Conservation (phyloP, 2,888 invertebrate species). For the Cerceris rybyensis region DNA sequence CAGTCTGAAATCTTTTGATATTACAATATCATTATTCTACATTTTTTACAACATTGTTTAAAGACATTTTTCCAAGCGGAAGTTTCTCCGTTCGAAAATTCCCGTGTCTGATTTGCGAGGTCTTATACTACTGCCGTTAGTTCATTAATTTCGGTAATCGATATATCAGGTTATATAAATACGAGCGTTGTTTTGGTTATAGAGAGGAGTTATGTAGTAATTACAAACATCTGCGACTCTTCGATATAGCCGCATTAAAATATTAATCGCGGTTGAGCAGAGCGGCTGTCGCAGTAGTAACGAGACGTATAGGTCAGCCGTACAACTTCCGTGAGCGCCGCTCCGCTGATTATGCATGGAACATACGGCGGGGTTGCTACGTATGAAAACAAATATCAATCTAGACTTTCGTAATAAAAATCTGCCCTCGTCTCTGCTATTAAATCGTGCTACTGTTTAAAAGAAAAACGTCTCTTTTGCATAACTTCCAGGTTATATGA, state of each 20-base stretch:
- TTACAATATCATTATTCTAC: too few relatives aligned
- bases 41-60: too few relatives aligned
- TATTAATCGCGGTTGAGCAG: slow-evolving; percentile 16
- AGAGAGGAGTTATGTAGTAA: neutral
- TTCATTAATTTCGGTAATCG: neutral
- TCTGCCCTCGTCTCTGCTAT: slow-evolving; percentile 8
- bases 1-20: too few relatives aligned
- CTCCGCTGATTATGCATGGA: slow-evolving; percentile 41
- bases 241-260: slow-evolving; percentile 6
- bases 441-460: too few relatives aligned
- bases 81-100: neutral
- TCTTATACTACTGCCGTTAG: neutral
- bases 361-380: slow-evolving; percentile 24
- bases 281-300: slow-evolving; percentile 24
- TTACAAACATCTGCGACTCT: neutral
- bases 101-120: neutral
- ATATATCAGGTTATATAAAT: neutral
- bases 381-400: slow-evolving; percentile 46
- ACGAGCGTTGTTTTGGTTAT: neutral
- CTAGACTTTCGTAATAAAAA: slow-evolving; percentile 48
- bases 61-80: too few relatives aligned
- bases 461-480: too few relatives aligned
- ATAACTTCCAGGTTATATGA: too few relatives aligned
- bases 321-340: slow-evolving; percentile 17
- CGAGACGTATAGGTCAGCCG: slow-evolving; percentile 18